phyloP scores from a whole-genome alignment of 2,113 vertebrate genomes.

The Campylorhamphus procurvoides region DNA sequence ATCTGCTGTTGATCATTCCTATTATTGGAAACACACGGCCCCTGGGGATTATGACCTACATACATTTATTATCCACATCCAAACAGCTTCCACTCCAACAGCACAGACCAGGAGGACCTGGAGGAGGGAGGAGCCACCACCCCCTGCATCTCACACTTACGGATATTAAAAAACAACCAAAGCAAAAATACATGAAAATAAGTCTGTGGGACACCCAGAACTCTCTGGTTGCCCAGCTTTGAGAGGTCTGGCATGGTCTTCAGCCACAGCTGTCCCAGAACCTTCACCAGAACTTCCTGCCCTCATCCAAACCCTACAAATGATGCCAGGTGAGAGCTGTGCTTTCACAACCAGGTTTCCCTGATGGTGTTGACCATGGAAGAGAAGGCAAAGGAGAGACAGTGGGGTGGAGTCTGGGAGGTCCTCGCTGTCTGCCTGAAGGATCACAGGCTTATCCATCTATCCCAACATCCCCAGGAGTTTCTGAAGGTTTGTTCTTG shows the following conservation, averaged over 20 bases:
- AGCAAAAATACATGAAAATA: not conserved
- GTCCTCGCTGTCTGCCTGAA: not conserved
- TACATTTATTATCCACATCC: not conserved
- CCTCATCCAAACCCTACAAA: not conserved
- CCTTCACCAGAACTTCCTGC: not conserved
- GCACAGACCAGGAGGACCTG: not conserved
- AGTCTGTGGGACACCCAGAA: not conserved
- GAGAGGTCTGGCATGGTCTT: not conserved
- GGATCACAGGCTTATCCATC: not conserved
- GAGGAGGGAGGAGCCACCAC: not conserved
- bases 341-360: not conserved
- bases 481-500: not conserved
- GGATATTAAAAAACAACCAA: not conserved
- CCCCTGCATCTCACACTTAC: not conserved
- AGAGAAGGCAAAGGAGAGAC: not conserved
- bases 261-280: not conserved
- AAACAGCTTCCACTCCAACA: not conserved
- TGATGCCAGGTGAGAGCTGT: not conserved
- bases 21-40: not conserved
- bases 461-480: not conserved
- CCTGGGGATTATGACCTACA: not conserved
- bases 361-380: not conserved
- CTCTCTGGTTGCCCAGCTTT: not conserved
- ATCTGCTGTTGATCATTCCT: not conserved
- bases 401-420: accelerated